phyloP scores from a whole-genome alignment of 2,113 vertebrate species.

The Phyllopteryx taeniolatus region DNA sequence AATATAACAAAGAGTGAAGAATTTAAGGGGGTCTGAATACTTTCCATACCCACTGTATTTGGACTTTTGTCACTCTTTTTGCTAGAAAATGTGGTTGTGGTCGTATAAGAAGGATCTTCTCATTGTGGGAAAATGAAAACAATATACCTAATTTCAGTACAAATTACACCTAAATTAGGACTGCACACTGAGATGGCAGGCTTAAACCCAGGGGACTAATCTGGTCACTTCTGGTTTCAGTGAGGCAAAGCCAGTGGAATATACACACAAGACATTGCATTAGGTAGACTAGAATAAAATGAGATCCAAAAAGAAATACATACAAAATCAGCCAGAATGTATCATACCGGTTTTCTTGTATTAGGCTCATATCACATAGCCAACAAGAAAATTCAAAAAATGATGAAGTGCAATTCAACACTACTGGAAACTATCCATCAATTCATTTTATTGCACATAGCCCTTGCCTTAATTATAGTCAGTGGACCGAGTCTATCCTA shows the following conservation, averaged over 20 bases:
- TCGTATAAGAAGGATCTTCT: slow-evolving; percentile 34
- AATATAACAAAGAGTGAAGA: too few relatives aligned
- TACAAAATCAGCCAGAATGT: too few relatives aligned
- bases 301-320: background rate
- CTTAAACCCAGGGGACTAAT: slow-evolving; percentile 42
- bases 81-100: slow-evolving; percentile 50
- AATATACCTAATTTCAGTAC: slow-evolving; percentile 24
- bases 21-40: too few relatives aligned
- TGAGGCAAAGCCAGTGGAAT: slow-evolving; percentile 52
- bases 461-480: too few relatives aligned
- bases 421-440: too few relatives aligned
- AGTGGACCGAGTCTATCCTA: too few relatives aligned
- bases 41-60: slow-evolving; percentile 2
- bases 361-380: too few relatives aligned
- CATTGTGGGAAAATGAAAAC: slow-evolving; percentile 23
- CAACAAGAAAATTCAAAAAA: too few relatives aligned
- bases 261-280: background rate
- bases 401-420: too few relatives aligned
- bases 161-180: slow-evolving; percentile 25
- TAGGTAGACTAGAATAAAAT: background rate
- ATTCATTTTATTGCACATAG: too few relatives aligned
- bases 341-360: too few relatives aligned
- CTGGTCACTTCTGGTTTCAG: slow-evolving; percentile 44
- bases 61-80: slow-evolving; percentile 36
- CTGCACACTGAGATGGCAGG: slow-evolving; percentile 18